Percentiles rank a stretch among this genome's conserved stretches.
Conservation (phyloP, 2,888 invertebrate species). For the Gibbula magus region DNA sequence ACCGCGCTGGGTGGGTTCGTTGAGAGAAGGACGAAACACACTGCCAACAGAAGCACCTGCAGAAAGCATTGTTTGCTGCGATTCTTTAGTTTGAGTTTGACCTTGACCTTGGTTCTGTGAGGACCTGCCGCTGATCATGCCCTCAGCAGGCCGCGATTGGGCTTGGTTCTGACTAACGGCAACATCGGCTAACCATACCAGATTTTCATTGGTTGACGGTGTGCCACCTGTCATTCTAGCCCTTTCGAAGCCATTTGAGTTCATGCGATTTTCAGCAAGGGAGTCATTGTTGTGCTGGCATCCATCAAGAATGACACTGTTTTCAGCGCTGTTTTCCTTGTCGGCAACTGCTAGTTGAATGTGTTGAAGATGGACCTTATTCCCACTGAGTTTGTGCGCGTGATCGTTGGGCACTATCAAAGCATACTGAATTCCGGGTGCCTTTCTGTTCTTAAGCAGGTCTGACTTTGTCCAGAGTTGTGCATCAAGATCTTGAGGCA, state of each 20-base stretch:
- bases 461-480: slow-evolving; percentile 38
- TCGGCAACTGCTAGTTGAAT: neutral
- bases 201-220: slow-evolving; percentile 50
- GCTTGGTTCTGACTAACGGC: slow-evolving; percentile 46
- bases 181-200: slow-evolving; percentile 53
- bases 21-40: slow-evolving; percentile 59
- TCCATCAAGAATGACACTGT: neutral
- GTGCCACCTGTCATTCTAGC: slow-evolving; percentile 64
- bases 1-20: slow-evolving; percentile 51
- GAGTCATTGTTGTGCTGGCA: slow-evolving; percentile 41
- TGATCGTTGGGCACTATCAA: slow-evolving; percentile 8
- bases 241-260: slow-evolving; percentile 61
- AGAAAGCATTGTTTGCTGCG: slow-evolving; percentile 41
- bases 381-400: neutral
- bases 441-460: slow-evolving; percentile 7
- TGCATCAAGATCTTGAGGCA: slow-evolving; percentile 30
- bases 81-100: slow-evolving; percentile 23
- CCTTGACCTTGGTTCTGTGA: slow-evolving; percentile 32
- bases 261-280: slow-evolving; percentile 57
- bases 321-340: slow-evolving; percentile 10
- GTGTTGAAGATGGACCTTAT: neutral
- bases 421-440: slow-evolving; percentile 6
- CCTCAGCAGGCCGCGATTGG: slow-evolving; percentile 42
- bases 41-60: slow-evolving; percentile 44
- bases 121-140: slow-evolving; percentile 44